These are phyloP conservation scores for Acheta domesticus DNA, from an alignment of 2,888 invertebrate genomes.

Conservation along the genomic window DNA sequence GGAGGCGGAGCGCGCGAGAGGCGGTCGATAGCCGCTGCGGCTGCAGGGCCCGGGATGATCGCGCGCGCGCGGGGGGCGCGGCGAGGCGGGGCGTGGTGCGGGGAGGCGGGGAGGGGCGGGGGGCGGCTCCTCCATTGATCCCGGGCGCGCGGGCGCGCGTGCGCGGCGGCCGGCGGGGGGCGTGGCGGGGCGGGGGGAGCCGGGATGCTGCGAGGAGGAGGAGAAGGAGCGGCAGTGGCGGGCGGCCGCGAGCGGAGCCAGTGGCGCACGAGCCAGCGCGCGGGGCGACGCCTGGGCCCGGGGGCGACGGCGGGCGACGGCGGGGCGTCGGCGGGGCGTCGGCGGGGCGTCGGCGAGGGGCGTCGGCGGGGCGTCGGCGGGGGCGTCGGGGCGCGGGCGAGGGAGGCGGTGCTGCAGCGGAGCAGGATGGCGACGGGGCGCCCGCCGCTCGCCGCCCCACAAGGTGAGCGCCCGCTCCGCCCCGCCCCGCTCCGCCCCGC, in stretches of 20 bases:
- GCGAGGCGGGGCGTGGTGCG: neutral
- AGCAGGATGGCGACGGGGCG: constrained; percentile 19
- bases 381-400: constrained; percentile 4
- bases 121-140: neutral
- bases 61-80: constrained; percentile 41
- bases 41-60: too few relatives aligned
- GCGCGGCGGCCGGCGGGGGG: neutral
- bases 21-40: too few relatives aligned
- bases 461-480: too few relatives aligned
- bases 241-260: constrained; percentile 45
- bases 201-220: neutral
- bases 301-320: constrained; percentile 23
- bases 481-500: too few relatives aligned
- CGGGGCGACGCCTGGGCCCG: constrained; percentile 3
- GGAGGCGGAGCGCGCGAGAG: too few relatives aligned
- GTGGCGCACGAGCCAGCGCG: constrained; percentile 45
- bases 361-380: too few relatives aligned
- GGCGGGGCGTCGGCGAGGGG: constrained; percentile 20
- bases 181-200: neutral
- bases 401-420: neutral
- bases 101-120: too few relatives aligned
- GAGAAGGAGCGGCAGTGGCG: neutral
- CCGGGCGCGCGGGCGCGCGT: neutral
- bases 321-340: constrained; percentile 21
- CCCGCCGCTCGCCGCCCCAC: neutral